phyloP scores from a whole-genome alignment of 2,797 vertebrate genomes.

The Notolepis coatsorum region DNA sequence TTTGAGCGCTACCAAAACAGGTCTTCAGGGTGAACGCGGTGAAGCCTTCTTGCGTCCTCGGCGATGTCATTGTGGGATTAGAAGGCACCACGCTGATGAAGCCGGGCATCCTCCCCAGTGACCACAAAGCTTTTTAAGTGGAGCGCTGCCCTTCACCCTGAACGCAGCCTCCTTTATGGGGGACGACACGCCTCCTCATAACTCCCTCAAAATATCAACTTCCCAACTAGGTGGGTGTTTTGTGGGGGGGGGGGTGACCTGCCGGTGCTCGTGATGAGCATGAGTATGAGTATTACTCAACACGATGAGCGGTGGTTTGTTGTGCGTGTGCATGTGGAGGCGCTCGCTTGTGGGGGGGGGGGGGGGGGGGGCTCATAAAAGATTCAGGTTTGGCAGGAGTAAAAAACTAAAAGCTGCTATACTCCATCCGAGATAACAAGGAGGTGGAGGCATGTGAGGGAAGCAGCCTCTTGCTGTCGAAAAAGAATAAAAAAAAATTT shows the following conservation, averaged over 20 bases:
- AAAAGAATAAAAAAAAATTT: conserved; percentile 57
- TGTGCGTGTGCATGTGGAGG: neutral
- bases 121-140: conserved; percentile 64
- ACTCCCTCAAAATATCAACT: conserved; percentile 46
- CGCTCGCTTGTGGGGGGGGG: conserved; percentile 33
- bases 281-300: conserved; percentile 8
- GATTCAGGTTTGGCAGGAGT: conserved; percentile 64
- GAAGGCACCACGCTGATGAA: conserved; percentile 30
- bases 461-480: conserved; percentile 52
- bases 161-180: conserved; percentile 51
- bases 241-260: conserved; percentile 47
- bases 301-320: neutral
- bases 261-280: conserved; percentile 42
- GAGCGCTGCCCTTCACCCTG: conserved; percentile 66
- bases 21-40: too few species aligned
- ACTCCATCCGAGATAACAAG: conserved; percentile 56
- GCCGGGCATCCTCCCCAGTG: conserved; percentile 52
- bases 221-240: conserved; percentile 60
- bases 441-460: conserved; percentile 45
- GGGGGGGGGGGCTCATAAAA: conserved; percentile 62
- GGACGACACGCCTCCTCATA: conserved; percentile 55
- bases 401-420: conserved; percentile 54
- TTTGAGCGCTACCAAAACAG: too few species aligned
- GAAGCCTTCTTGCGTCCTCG: conserved; percentile 23
- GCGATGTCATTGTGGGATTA: conserved; percentile 20